A percentile compares a stretch with the other conserved stretches of the same genome.
Evolutionary conservation across 2,797 vertebrate genomes (phyloP).

Genomic region (Oreochromis grahami): DNA sequence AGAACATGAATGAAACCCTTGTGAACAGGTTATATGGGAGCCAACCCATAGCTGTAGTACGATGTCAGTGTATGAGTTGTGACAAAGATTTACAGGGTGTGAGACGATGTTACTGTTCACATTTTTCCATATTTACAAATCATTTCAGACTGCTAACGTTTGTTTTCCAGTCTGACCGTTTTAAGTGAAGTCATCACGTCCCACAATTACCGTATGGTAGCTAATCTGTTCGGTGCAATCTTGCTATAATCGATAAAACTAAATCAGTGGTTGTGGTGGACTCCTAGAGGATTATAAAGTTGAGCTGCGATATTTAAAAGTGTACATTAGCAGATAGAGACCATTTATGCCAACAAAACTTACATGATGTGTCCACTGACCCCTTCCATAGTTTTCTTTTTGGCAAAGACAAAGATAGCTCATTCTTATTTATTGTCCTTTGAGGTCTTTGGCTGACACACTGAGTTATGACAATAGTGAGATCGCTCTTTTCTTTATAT

Average conservation of each 20-base stretch:
- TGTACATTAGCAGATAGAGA: not conserved
- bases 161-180: not conserved
- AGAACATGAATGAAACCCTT: not conserved
- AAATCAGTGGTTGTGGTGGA: not conserved
- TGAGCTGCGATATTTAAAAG: not conserved
- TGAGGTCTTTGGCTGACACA: not conserved
- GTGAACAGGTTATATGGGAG: not conserved
- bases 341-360: not conserved
- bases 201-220: not conserved
- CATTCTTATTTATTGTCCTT: not conserved
- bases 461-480: not conserved
- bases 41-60: not conserved
- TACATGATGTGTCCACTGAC: not conserved
- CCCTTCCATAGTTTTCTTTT: not conserved
- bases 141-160: not conserved
- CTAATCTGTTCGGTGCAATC: not conserved
- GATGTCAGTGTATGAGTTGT: not conserved
- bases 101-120: not conserved
- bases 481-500: not conserved
- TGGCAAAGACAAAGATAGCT: not conserved
- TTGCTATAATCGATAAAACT: not conserved
- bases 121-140: not conserved
- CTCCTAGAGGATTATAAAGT: not conserved
- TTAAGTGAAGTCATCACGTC: not conserved
- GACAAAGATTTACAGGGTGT: not conserved